Evolutionary conservation across 2,888 invertebrate genomes (phyloP).

Genomic region (Endomychus coccineus): DNA sequence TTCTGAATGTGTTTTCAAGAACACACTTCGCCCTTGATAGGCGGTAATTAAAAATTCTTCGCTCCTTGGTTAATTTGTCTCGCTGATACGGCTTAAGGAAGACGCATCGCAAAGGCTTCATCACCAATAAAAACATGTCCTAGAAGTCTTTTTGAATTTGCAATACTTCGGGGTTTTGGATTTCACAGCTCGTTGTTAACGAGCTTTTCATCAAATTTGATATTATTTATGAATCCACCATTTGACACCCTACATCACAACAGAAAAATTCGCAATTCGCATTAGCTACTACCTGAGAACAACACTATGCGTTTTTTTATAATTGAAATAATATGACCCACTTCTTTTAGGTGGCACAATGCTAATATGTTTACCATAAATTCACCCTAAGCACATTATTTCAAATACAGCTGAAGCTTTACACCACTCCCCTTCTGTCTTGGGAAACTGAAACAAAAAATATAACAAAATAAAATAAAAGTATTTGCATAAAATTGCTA

Average conservation of each 20-base stretch:
- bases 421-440: slow-evolving; percentile 21
- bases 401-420: slow-evolving; percentile 17
- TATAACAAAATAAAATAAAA: slow-evolving; percentile 4
- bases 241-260: slow-evolving; percentile 19
- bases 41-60: slow-evolving; percentile 20
- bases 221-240: slow-evolving; percentile 6
- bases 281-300: too few species aligned
- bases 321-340: slow-evolving; percentile 12
- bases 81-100: slow-evolving; percentile 16
- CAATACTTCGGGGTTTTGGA: slow-evolving; percentile 15
- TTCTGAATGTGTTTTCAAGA: slow-evolving; percentile 27
- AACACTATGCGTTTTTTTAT: slow-evolving; percentile 22
- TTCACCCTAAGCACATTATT: slow-evolving; percentile 14
- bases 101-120: slow-evolving; percentile 16
- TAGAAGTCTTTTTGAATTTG: slow-evolving; percentile 15
- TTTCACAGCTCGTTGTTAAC: slow-evolving; percentile 15
- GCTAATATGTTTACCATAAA: slow-evolving; percentile 18
- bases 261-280: slow-evolving; percentile 20
- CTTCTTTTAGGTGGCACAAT: slow-evolving; percentile 13
- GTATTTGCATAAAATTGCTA: slow-evolving; percentile 9
- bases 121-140: slow-evolving; percentile 16
- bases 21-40: slow-evolving; percentile 20
- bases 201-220: slow-evolving; percentile 4
- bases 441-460: slow-evolving; percentile 15
- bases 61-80: slow-evolving; percentile 9